These are phyloP conservation scores for Elaphurus davidianus DNA, from an alignment of 2,113 vertebrate genomes.

Conservation along the genomic window DNA sequence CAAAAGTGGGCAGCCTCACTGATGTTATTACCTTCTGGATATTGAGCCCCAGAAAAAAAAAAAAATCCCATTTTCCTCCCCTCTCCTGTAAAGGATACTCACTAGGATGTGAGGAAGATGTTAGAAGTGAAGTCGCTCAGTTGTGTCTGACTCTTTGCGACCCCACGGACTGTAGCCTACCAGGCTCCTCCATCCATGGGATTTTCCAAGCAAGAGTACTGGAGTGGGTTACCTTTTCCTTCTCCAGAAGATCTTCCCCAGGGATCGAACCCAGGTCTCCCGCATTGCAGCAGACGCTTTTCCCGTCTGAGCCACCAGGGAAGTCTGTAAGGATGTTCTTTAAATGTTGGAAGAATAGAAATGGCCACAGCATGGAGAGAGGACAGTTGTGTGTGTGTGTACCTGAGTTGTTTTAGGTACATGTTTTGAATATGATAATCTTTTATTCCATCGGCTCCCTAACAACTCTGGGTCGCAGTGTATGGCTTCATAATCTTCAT, in stretches of 20 bases:
- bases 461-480: neutral
- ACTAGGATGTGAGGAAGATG: neutral
- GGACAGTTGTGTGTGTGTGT: neutral
- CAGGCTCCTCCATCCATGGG: too few relatives aligned
- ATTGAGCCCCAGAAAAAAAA: neutral
- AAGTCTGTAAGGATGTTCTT: neutral
- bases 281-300: too few relatives aligned
- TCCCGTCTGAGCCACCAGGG: too few relatives aligned
- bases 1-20: neutral
- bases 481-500: neutral
- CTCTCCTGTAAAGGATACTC: neutral
- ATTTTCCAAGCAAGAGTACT: too few relatives aligned
- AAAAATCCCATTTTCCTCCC: neutral
- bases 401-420: neutral
- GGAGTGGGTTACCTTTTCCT: too few relatives aligned
- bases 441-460: neutral
- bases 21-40: neutral
- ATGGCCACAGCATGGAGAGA: neutral
- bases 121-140: too few relatives aligned
- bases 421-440: neutral
- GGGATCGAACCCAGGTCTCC: too few relatives aligned
- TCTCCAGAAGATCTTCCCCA: too few relatives aligned
- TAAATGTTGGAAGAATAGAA: neutral
- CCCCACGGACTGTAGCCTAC: too few relatives aligned
- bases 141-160: too few relatives aligned